Evolutionary conservation across 2,888 invertebrate genomes (phyloP).

Genomic region (Lycophotia porphyrea): DNA sequence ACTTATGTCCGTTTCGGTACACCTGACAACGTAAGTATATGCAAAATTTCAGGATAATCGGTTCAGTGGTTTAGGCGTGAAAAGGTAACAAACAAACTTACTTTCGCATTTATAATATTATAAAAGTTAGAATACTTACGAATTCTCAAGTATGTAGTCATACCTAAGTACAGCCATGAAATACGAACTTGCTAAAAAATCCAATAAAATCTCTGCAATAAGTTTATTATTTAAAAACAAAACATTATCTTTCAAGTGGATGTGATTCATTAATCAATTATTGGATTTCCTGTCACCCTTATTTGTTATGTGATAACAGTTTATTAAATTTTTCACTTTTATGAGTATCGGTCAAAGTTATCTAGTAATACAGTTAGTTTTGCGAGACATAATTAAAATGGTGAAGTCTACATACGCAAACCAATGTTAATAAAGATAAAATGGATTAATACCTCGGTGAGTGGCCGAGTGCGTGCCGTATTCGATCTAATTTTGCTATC

Average conservation of each 20-base stretch:
- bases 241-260: conserved; percentile 75
- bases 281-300: conserved; percentile 78
- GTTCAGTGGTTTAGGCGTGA: too few relatives aligned
- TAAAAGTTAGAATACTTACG: too few relatives aligned
- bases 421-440: conserved; percentile 85
- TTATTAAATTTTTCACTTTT: conserved; percentile 85
- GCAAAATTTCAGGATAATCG: too few relatives aligned
- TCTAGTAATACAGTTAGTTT: conserved; percentile 79
- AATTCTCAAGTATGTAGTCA: background rate
- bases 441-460: conserved; percentile 76
- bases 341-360: conserved; percentile 81
- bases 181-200: conserved; percentile 18
- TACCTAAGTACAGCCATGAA: background rate
- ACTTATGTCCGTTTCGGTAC: too few relatives aligned
- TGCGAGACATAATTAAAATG: conserved; percentile 83
- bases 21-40: too few relatives aligned
- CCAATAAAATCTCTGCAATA: conserved; percentile 47
- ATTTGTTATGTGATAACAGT: conserved; percentile 83
- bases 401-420: conserved; percentile 76
- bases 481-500: conserved; percentile 85
- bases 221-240: conserved; percentile 59
- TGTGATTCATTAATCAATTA: conserved; percentile 82
- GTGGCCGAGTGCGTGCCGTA: conserved; percentile 79
- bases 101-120: background rate
- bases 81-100: too few relatives aligned